Evolutionary conservation across 1,140 invertebrate species (phyloP), one percentile per base, ranked within the genome.

Genomic region (Brachionus asplanchnoidis): DNA sequence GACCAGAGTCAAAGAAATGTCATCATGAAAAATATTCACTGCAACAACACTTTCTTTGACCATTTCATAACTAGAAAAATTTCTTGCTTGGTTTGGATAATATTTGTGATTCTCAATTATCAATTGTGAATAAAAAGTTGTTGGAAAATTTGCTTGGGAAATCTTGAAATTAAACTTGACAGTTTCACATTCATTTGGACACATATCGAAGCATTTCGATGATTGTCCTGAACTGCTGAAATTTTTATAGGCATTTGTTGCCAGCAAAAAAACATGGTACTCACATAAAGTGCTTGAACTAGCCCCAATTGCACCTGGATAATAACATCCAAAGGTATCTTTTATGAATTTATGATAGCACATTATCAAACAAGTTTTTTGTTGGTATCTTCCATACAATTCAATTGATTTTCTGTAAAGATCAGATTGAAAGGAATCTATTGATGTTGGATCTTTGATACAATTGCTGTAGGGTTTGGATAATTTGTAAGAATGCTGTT

Each of bases 1-100:
- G 44, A 82, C 26, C n/a, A 65, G 5, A 36, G 53, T 65, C 8
- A 28, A 23, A 23, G 23, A 17, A 11, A 82, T 60, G 46, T 82
- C 79, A 44, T 82, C 79, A 82, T 36, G 60, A 46, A 65, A 82
- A 66, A 82, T 32, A 26, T 82, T 82, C 12, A 82, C 79, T 28
- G 79, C 50, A 28, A 82, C 11, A 36, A 36, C 46, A 14, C 17
- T 36, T 50, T 46, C 11, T 50, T 77, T 77, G 3, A 77, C 23
- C 5, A 7, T 28, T 50, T 46, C 42, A 77, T 77, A 50, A 12
- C 3, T 9, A 1, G 7, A 6, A 28, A 77, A 77, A 14, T 36
- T 50, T 50, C 44, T 46, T 3, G 9, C 20, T 23, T 26, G 3
- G 26, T 77, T 77, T 2, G 42, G 12, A 36, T 26, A 46, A 23